A percentile compares a stretch with the other conserved stretches of the same genome.
phyloP scores from a whole-genome alignment of 64 coral and sea anemone genomes.

The Pachyseris speciosa region DNA sequence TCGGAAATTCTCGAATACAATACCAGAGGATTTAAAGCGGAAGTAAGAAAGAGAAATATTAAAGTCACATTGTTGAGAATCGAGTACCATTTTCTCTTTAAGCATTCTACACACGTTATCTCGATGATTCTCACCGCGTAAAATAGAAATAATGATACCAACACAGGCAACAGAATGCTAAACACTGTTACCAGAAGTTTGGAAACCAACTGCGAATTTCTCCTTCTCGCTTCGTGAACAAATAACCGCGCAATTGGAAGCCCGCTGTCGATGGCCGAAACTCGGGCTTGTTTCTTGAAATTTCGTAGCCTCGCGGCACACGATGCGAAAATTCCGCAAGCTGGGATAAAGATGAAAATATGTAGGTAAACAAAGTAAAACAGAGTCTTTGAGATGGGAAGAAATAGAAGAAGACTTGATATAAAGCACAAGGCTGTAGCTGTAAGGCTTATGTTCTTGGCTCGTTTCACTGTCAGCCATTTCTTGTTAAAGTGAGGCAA shows the following conservation, averaged over 20 bases:
- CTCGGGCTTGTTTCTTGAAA: constrained; percentile 27
- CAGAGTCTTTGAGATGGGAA: background rate
- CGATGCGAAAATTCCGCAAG: background rate
- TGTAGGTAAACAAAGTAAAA: constrained; percentile 21
- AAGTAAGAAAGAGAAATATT: background rate
- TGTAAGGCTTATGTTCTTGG: background rate
- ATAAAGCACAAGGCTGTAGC: background rate
- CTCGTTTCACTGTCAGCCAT: constrained; percentile 3
- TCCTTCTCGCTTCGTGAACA: background rate
- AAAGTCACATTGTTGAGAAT: background rate
- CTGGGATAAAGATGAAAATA: constrained; percentile 4
- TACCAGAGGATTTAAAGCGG: background rate
- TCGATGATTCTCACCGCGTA: background rate
- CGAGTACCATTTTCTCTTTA: background rate
- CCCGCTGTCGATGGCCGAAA: background rate
- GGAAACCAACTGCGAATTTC: constrained; percentile 7
- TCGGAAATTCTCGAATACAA: background rate
- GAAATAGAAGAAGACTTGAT: background rate
- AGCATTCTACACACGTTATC: background rate
- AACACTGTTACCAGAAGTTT: constrained; percentile 2
- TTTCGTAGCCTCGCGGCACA: constrained; percentile 6
- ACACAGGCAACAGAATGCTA: background rate
- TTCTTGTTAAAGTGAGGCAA: background rate
- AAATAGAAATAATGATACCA: background rate
- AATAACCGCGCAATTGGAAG: background rate